A percentile compares a stretch with the other conserved stretches of the same genome.
phyloP scores from a whole-genome alignment of 2,113 vertebrate species.

The Rhizomys pruinosus region DNA sequence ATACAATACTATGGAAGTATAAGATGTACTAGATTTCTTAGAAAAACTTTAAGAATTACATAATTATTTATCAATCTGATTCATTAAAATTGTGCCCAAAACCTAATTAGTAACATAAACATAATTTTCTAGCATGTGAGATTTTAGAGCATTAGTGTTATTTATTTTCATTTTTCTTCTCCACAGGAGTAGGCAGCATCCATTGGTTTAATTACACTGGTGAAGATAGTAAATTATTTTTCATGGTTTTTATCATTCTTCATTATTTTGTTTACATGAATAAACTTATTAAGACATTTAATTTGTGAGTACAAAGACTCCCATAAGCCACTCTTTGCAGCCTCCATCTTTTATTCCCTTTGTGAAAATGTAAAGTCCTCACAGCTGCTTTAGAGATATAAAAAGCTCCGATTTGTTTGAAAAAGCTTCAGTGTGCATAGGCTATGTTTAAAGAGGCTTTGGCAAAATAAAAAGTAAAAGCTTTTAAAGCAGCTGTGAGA shows the following conservation, averaged over 20 bases:
- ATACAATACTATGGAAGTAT: conserved; percentile 75
- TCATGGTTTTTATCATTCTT: conserved; percentile 55
- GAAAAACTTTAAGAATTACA: conserved; percentile 74
- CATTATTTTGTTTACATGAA: conserved; percentile 73
- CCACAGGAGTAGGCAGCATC: conserved; percentile 38
- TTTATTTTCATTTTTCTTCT: conserved; percentile 71
- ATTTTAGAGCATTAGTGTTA: conserved; percentile 63
- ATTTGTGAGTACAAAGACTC: conserved; percentile 67
- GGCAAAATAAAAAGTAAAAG: conserved; percentile 75
- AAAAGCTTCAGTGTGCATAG: conserved; percentile 73
- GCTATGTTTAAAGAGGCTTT: conserved; percentile 80
- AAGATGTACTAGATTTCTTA: conserved; percentile 69
- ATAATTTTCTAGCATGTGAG: conserved; percentile 66
- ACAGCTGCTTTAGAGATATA: conserved; percentile 69
- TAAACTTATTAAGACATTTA: conserved; percentile 73
- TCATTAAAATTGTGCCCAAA: conserved; percentile 57
- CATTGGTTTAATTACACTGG: conserved; percentile 61
- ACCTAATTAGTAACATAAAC: conserved; percentile 68
- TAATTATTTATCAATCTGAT: conserved; percentile 63
- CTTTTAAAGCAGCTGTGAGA: conserved; percentile 73
- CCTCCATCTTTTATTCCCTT: conserved; percentile 63
- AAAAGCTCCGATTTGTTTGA: conserved; percentile 78
- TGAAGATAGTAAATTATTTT: conserved; percentile 57
- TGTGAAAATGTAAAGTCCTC: conserved; percentile 61
- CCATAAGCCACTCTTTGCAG: conserved; percentile 65